phyloP scores from a whole-genome alignment of 2,888 invertebrate species.

The Cheilosia vulpina region DNA sequence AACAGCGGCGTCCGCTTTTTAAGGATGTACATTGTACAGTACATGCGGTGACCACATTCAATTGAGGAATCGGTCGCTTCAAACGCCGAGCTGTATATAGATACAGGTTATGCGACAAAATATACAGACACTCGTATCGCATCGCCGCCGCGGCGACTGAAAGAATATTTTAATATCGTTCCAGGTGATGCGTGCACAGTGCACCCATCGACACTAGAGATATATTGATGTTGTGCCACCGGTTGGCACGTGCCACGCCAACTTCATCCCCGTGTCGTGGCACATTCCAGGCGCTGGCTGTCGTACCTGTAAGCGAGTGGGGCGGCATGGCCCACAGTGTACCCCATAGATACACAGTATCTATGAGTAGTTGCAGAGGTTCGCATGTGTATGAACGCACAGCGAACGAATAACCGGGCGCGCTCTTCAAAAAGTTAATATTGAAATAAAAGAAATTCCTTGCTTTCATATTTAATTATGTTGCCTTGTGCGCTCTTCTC shows the following conservation, averaged over 20 bases:
- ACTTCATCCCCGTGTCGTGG: conserved; percentile 41
- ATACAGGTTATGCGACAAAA: conserved; percentile 14
- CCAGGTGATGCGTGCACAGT: conserved; percentile 54
- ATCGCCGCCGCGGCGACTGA: conserved; percentile 27
- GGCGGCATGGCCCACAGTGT: not conserved
- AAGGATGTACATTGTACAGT: conserved; percentile 51
- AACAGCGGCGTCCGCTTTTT: conserved; percentile 8
- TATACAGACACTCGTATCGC: not conserved
- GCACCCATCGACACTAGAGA: conserved; percentile 17
- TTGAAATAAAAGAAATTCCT: conserved; percentile 74
- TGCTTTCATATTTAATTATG: conserved; percentile 73
- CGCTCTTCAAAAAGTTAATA: conserved; percentile 74
- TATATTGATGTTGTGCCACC: conserved; percentile 38
- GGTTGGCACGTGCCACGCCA: conserved; percentile 66
- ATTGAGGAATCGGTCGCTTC: conserved; percentile 23
- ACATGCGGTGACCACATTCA: conserved; percentile 59
- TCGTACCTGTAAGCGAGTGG: conserved; percentile 20
- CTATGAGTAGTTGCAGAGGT: conserved; percentile 23
- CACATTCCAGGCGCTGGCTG: conserved; percentile 39
- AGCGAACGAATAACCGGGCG: conserved; percentile 16
- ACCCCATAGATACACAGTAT: conserved; percentile 14
- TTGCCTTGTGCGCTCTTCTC: conserved; percentile 43
- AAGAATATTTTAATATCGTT: conserved; percentile 70
- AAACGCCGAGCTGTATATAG: conserved; percentile 4
- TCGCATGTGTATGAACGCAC: not conserved